Conservation (phyloP, 2,888 invertebrate species). For the Rotaria magnacalcarata region DNA sequence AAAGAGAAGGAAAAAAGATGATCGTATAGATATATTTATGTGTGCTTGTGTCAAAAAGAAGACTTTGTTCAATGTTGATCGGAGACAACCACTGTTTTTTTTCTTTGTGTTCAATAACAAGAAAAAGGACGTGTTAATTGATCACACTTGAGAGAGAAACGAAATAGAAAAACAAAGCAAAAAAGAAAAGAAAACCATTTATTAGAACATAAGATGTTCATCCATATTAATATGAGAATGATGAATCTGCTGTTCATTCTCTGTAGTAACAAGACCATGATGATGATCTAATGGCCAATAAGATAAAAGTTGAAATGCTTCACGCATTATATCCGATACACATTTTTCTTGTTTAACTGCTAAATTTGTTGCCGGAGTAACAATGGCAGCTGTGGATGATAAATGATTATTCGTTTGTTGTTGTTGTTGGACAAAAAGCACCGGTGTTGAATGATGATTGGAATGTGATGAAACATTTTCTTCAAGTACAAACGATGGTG, state of each 20-base stretch:
- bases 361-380: background rate
- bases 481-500: background rate
- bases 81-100: constrained; percentile 14
- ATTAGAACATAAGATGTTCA: constrained; percentile 33
- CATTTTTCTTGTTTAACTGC: background rate
- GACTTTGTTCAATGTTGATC: background rate
- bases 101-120: background rate
- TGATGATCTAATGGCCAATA: constrained; percentile 26
- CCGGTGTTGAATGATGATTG: background rate
- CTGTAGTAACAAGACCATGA: background rate
- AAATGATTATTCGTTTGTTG: background rate
- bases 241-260: background rate
- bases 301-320: constrained; percentile 28
- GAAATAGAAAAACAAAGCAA: background rate
- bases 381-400: background rate
- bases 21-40: background rate
- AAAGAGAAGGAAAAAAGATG: background rate
- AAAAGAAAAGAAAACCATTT: background rate
- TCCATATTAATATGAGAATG: constrained; percentile 29
- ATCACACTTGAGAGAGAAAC: background rate
- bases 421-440: background rate
- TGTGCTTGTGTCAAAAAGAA: background rate
- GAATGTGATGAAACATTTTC: background rate
- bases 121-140: background rate
- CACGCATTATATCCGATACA: constrained; percentile 29